Evolutionary conservation across 2,888 invertebrate genomes (phyloP).

Genomic region (Scrobipalpa costella): DNA sequence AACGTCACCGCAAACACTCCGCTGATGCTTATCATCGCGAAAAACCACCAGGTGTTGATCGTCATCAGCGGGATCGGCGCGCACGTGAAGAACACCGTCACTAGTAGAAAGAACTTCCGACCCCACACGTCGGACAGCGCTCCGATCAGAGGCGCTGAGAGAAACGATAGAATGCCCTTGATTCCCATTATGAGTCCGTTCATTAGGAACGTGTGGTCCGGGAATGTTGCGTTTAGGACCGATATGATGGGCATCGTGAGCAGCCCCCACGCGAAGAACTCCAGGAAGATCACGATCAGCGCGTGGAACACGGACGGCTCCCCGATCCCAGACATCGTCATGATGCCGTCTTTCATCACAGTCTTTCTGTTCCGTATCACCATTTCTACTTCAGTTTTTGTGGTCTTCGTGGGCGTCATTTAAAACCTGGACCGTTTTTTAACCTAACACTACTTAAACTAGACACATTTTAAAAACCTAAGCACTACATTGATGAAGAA

Average conservation of each 20-base stretch:
- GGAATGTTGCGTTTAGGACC: conserved; percentile 98
- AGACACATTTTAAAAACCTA: conserved; percentile 70
- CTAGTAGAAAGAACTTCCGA: conserved; percentile 97
- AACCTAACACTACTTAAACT: conserved; percentile 70
- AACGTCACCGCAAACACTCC: conserved; percentile 99
- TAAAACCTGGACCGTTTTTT: conserved; percentile 64
- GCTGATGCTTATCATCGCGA: conserved; percentile 99
- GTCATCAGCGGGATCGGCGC: conserved; percentile 99
- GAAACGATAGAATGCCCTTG: conserved; percentile 98
- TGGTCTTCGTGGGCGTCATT: conserved; percentile 88
- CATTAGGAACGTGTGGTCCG: conserved; percentile 99
- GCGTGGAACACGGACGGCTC: conserved; percentile 99
- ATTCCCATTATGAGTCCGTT: conserved; percentile 99
- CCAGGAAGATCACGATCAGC: conserved; percentile 98
- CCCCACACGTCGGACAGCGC: conserved; percentile 99
- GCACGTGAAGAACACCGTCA: conserved; percentile 99
- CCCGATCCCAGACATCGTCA: conserved; percentile 93
- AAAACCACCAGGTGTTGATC: conserved; percentile 99
- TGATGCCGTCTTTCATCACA: conserved; percentile 93
- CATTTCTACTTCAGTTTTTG: conserved; percentile 93
- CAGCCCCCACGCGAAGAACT: conserved; percentile 99
- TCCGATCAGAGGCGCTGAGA: conserved; percentile 98
- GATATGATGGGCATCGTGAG: conserved; percentile 98
- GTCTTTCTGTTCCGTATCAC: conserved; percentile 93
- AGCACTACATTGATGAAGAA: conserved; percentile 71